Evolutionary conservation across 2,888 invertebrate species (phyloP), one percentile per base, ranked within the genome.

Genomic region (Peribatodes rhomboidaria): DNA sequence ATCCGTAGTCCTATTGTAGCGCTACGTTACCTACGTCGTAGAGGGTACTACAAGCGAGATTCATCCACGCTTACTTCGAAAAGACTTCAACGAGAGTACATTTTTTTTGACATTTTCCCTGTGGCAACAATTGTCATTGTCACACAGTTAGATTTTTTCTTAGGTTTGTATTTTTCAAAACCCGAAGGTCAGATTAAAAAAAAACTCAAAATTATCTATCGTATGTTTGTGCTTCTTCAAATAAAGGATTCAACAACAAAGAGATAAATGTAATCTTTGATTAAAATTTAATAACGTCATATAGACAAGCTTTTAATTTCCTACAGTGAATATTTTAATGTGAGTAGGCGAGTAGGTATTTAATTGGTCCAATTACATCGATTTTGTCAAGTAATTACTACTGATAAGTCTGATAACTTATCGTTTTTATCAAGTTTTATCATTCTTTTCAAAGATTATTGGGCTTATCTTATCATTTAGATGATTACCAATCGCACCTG

Each of bases 401-500:
- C 16, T 22, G 8, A 22, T 37, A 39, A 27, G 14, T 14, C 14
- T 44, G 58, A 59, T 61, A 53, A 31, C 22, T 14, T 50, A 63
- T 49, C 56, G 39, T 22, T 49, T 44, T 47, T 13, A 58, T 54
- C 27, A 27, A 7, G 49, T 31, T 42, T 37, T 37, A 47, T 39
- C 49, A 55, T 50, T 64, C 13, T 41, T 11, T 2, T 18, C 35
- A 39, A 46, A 41, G 31, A 41, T 31, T 18, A 52, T 11, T 13
- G 18, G 49, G 37, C 10, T 44, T 49, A 65, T 65, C 60, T 62
- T 49, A 64, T 59, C 55, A 44, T 39, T 55, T n/a, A 27, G 39
- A 49, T 18, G 58, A 58, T 59, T 10, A 39, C 10, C 41, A 35
- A 56, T 63, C 35, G n/a, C 22, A 13, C 9, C 14, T 57, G 57